Evolutionary conservation across 2,888 invertebrate species (phyloP), one percentile per base, ranked within the genome.

Genomic region (Acanthacorydalis orientalis): DNA sequence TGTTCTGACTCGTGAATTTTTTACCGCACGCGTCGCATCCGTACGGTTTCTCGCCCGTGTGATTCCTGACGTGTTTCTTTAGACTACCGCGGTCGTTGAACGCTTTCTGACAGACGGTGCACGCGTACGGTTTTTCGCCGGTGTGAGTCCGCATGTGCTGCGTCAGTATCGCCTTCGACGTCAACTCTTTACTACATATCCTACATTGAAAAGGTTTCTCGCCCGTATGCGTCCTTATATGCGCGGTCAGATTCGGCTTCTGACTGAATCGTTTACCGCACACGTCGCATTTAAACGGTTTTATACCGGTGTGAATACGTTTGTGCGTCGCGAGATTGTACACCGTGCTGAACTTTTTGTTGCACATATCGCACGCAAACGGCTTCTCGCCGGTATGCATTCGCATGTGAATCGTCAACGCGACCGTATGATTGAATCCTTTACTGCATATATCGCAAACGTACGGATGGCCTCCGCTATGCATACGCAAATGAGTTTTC

Each of bases 211-310:
- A 52, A 70, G 71, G 0, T 63, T 46, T 46, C 15, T 46, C 46
- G 6, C 46, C 46, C 6, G 46, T 46, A n/a, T 46, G 46, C 4
- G 35, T 63, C 46, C 68, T 68, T 61, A 62, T 60, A 35, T 71
- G 71, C 48, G 68, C 64, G 48, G 63, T 67, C 1, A 70, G 57
- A 0, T 68, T 56, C 0, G 60, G 59, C 8, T 56, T 59, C 0
- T 69, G 68, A 0, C 70, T 70, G 44, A 69, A 71, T 54, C 60
- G 64, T 55, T 70, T 70, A 0, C 65, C 61, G 45, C 71, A 71
- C 1, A 63, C 59, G 0, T 57, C 48, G 38, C 71, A 71, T 0
- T 54, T 60, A 47, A 67, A 65, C 0, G 61, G 66, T 51, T 71
- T 71, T 47, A 69, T 70, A 68, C 70, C 50, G 58, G 64, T 50